These are phyloP conservation scores for Biston stratarius DNA, from an alignment of 2,888 invertebrate species.

Conservation along the genomic window DNA sequence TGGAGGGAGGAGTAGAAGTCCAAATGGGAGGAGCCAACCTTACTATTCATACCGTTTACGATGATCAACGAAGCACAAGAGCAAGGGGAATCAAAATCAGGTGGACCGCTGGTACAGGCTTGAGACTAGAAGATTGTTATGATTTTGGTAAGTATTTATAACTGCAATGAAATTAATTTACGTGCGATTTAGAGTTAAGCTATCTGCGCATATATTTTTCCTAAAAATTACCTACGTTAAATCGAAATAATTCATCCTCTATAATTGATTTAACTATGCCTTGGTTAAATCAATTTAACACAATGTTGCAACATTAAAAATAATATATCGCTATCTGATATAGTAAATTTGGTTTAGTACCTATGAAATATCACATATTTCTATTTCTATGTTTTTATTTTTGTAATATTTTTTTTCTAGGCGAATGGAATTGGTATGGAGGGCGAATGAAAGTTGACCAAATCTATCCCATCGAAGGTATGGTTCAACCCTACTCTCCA, in stretches of 20 bases:
- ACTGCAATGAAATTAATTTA: background rate
- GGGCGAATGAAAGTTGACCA: constrained; percentile 88
- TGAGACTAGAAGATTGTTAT: constrained; percentile 81
- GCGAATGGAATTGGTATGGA: constrained; percentile 87
- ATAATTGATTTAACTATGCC: too few relatives aligned
- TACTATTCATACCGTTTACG: constrained; percentile 64
- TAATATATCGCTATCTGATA: too few relatives aligned
- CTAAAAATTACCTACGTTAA: too few relatives aligned
- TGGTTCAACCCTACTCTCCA: constrained; percentile 80
- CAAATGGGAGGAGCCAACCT: constrained; percentile 65
- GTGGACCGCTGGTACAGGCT: constrained; percentile 64
- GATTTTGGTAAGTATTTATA: constrained; percentile 68
- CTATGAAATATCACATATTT: too few relatives aligned
- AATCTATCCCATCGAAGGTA: constrained; percentile 87
- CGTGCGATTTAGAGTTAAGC: too few relatives aligned
- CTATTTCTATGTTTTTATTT: too few relatives aligned
- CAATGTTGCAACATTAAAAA: too few relatives aligned
- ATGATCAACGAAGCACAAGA: constrained; percentile 58
- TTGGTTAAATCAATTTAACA: too few relatives aligned
- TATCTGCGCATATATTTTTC: too few relatives aligned
- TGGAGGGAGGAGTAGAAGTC: constrained; percentile 67
- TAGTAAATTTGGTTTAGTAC: too few relatives aligned
- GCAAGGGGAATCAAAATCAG: constrained; percentile 64
- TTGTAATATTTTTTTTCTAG: background rate
- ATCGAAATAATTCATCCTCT: too few relatives aligned